Percentiles rank a stretch among this genome's conserved stretches.
These are phyloP conservation scores for Fukomys damarensis DNA, from an alignment of 2,113 vertebrate species.

Conservation along the genomic window DNA sequence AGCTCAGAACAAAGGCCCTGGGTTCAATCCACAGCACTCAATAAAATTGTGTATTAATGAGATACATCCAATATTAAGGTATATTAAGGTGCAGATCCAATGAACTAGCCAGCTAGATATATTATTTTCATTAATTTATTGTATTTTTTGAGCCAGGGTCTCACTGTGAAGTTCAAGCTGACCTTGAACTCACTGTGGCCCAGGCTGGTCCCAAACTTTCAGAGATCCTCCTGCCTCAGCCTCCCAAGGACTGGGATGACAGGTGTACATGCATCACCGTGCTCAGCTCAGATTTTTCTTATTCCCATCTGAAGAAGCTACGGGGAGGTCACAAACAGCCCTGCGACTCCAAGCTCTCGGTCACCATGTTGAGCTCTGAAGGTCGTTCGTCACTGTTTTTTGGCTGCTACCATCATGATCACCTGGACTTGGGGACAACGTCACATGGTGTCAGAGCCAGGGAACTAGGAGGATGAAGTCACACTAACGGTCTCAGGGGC, in stretches of 20 bases:
- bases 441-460: background rate
- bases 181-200: too few relatives aligned
- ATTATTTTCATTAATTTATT: background rate
- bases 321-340: background rate
- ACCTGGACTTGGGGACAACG: background rate
- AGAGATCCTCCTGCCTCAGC: background rate
- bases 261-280: background rate
- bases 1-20: background rate
- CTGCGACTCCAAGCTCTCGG: background rate
- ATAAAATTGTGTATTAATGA: background rate
- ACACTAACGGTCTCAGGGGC: background rate
- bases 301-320: background rate
- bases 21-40: background rate
- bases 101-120: background rate
- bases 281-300: background rate
- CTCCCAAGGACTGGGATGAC: background rate
- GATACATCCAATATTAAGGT: background rate
- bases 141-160: background rate
- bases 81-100: background rate
- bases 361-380: background rate
- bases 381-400: background rate
- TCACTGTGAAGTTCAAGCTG: background rate
- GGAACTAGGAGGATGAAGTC: rapidly evolving
- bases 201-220: background rate
- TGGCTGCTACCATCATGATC: background rate